phyloP scores from a whole-genome alignment of 2,888 invertebrate species.

The Netelia inedita region DNA sequence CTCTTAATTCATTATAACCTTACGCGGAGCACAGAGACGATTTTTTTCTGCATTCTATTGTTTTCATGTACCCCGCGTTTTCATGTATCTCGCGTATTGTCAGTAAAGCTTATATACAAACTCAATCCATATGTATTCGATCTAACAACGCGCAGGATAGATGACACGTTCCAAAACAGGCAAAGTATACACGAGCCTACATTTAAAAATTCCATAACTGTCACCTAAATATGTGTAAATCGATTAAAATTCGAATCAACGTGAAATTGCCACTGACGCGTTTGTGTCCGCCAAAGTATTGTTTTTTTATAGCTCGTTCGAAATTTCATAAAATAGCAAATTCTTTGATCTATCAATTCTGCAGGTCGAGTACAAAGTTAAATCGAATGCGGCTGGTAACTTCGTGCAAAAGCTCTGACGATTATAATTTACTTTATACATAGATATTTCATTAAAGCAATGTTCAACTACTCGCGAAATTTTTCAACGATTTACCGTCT shows the following conservation, averaged over 20 bases:
- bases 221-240: not conserved
- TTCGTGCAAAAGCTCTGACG: no score
- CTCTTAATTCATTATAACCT: not conserved
- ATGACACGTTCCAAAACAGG: not conserved
- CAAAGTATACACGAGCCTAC: not conserved
- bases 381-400: not conserved
- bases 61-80: not conserved
- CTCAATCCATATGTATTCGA: not conserved
- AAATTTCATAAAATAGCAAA: not conserved
- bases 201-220: not conserved
- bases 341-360: not conserved
- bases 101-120: not conserved
- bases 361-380: not conserved
- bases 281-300: no score
- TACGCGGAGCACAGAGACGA: not conserved
- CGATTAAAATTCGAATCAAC: not conserved
- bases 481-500: no score
- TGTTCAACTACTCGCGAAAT: no score
- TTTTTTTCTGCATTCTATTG: not conserved
- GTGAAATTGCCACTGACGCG: not conserved
- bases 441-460: no score
- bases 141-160: not conserved
- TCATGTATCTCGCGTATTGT: not conserved
- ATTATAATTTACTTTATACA: no score
- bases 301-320: no score